A percentile compares a stretch with the other conserved stretches of the same genome.
phyloP scores from a whole-genome alignment of 2,797 vertebrate genomes.

The Eurystomus glaucurus region DNA sequence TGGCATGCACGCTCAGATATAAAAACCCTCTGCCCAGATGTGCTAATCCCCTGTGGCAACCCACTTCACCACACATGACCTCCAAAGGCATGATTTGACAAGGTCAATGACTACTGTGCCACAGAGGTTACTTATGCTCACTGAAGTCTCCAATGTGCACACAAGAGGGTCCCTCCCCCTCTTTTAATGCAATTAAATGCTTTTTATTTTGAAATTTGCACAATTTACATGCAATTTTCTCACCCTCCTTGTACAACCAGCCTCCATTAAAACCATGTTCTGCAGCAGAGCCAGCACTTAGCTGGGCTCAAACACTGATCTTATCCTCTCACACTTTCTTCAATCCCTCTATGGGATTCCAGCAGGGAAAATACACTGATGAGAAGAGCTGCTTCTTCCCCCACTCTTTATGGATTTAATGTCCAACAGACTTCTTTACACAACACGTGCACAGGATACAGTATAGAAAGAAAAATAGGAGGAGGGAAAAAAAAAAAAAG shows the following conservation, averaged over 20 bases:
- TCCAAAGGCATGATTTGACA: constrained; percentile 47
- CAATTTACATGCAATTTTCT: constrained; percentile 6
- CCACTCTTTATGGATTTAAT: background rate
- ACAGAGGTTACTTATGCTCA: constrained; percentile 47
- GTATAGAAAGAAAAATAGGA: background rate
- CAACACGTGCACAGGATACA: background rate
- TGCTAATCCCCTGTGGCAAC: constrained; percentile 70
- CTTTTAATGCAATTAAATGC: constrained; percentile 48
- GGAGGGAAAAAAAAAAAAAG: background rate
- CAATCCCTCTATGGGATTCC: constrained; percentile 29
- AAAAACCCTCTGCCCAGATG: constrained; percentile 65
- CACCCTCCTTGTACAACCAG: background rate
- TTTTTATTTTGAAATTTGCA: constrained; percentile 61
- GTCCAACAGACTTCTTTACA: background rate
- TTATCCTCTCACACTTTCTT: constrained; percentile 46
- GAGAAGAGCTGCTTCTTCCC: background rate
- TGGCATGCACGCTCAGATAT: background rate
- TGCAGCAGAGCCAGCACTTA: background rate
- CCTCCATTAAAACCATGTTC: constrained; percentile 28
- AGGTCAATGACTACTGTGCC: constrained; percentile 55
- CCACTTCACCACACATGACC: constrained; percentile 51
- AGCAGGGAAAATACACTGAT: constrained; percentile 33
- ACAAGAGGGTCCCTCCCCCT: constrained; percentile 25
- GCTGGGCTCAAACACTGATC: constrained; percentile 10
- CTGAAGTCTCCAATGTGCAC: background rate